phyloP scores from a whole-genome alignment of 2,113 vertebrate species.

The Hiodon tergisus region DNA sequence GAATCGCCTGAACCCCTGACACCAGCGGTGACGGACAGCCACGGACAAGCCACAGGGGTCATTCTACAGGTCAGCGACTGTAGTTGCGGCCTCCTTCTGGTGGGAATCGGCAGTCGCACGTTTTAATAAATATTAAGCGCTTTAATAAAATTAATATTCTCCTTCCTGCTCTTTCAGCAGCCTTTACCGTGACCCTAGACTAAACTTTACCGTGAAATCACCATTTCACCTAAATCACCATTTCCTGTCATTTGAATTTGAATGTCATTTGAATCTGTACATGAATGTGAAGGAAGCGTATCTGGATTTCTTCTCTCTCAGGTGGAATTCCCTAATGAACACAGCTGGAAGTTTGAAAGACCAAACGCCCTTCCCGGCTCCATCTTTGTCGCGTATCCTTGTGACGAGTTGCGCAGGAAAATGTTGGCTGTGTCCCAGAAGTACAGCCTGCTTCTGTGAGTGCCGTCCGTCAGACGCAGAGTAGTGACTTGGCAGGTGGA shows the following conservation, averaged over 20 bases:
- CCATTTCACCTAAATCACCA: not conserved
- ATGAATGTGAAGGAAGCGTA: not conserved
- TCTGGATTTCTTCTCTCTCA: slow-evolving; percentile 15
- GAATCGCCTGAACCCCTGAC: slow-evolving; percentile 36
- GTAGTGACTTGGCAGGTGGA: no score
- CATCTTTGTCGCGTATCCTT: slow-evolving; percentile 34
- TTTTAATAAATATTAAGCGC: no score
- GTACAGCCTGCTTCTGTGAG: slow-evolving; percentile 59
- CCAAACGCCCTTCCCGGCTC: slow-evolving; percentile 40
- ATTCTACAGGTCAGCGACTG: slow-evolving; percentile 52
- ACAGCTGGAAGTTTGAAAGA: slow-evolving; percentile 49
- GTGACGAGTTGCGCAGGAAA: slow-evolving; percentile 49
- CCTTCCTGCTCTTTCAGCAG: no score
- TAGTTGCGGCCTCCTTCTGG: slow-evolving; percentile 23
- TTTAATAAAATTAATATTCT: no score
- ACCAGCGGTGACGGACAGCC: slow-evolving; percentile 52
- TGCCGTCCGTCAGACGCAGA: slow-evolving; percentile 1
- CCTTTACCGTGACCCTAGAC: no score
- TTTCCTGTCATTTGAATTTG: not conserved
- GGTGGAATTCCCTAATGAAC: slow-evolving; percentile 49
- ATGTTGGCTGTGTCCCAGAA: slow-evolving; percentile 52
- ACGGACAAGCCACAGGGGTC: slow-evolving; percentile 49
- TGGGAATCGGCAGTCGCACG: not conserved
- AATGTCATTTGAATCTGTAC: not conserved
- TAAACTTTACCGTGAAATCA: no score